These are phyloP conservation scores for Procapra przewalskii DNA, from an alignment of 2,113 vertebrate genomes.

Conservation along the genomic window DNA sequence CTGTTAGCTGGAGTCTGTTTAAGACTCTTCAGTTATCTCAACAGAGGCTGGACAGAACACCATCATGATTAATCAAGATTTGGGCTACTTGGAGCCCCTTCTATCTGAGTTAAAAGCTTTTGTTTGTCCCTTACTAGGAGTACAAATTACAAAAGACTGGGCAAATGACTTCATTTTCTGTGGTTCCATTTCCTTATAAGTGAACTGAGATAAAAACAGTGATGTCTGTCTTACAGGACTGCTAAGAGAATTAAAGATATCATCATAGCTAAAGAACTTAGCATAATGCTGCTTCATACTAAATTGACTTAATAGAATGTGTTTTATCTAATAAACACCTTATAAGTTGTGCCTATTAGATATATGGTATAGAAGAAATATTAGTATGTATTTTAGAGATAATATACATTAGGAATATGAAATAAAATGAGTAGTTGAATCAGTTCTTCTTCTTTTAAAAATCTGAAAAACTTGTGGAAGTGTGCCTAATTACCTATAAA, in stretches of 20 bases:
- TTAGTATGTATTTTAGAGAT: background rate
- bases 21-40: background rate
- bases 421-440: background rate
- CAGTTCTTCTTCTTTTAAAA: constrained; percentile 13
- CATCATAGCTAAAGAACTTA: background rate
- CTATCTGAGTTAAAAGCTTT: background rate
- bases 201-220: background rate
- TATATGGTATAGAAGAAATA: background rate
- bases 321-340: background rate
- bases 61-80: background rate
- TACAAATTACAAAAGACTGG: background rate
- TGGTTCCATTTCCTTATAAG: background rate
- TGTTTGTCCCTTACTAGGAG: background rate
- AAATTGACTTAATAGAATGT: background rate
- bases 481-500: background rate
- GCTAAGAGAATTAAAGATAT: background rate
- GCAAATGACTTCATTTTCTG: background rate
- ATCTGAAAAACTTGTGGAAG: background rate
- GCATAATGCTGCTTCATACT: background rate
- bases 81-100: background rate
- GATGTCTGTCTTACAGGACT: background rate
- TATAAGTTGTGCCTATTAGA: background rate
- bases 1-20: background rate
- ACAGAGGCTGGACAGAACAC: background rate
- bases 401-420: background rate